Evolutionary conservation across 2,888 invertebrate species (phyloP).

Genomic region (Bellardia pandia): DNA sequence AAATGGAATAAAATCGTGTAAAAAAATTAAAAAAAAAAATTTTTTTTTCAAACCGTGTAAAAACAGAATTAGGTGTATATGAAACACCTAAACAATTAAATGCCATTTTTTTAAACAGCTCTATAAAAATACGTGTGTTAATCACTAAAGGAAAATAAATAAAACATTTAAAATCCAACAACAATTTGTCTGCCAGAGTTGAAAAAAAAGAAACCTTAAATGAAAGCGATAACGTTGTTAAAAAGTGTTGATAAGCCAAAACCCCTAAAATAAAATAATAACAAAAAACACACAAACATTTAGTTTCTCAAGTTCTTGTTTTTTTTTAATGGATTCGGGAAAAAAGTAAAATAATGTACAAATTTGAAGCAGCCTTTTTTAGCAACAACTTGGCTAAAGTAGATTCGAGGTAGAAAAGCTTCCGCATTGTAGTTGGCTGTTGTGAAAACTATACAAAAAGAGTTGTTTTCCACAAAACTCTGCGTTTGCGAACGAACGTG

Average conservation of each 20-base stretch:
- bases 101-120: not conserved
- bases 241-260: slow-evolving; percentile 63
- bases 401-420: slow-evolving; percentile 31
- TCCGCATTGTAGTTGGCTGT: slow-evolving; percentile 53
- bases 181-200: slow-evolving; percentile 54
- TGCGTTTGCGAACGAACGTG: slow-evolving; percentile 32
- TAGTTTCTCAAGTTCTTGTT: not conserved
- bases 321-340: not conserved
- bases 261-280: not conserved
- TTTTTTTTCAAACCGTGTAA: too few species aligned
- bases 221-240: slow-evolving; percentile 44
- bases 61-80: too few species aligned
- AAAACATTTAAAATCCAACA: slow-evolving; percentile 46
- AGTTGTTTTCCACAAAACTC: not conserved
- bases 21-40: too few species aligned
- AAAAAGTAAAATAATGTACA: slow-evolving; percentile 35
- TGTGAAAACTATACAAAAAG: slow-evolving; percentile 21
- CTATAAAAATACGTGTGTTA: not conserved
- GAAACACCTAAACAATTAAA: not conserved
- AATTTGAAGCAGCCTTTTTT: slow-evolving; percentile 40
- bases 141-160: slow-evolving; percentile 17
- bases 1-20: too few species aligned
- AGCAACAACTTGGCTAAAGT: not conserved
- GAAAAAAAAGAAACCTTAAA: slow-evolving; percentile 47
- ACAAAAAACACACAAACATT: not conserved